Percentiles rank a stretch among this genome's conserved stretches.
These are phyloP conservation scores for Antedon mediterranea DNA, from an alignment of 53 echinoderm and acorn worm species.

Conservation along the genomic window DNA sequence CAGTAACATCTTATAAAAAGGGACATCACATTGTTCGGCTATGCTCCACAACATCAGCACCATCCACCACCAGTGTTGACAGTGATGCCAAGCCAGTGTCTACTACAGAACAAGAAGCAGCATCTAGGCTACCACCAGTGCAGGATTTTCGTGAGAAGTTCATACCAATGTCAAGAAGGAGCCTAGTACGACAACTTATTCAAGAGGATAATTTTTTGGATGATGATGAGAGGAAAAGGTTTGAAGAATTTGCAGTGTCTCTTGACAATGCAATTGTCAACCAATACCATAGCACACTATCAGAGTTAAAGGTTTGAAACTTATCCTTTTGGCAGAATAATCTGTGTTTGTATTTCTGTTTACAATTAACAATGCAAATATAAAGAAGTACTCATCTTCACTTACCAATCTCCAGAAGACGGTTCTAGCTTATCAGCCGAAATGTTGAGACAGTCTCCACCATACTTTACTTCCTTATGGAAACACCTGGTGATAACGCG, in stretches of 20 bases:
- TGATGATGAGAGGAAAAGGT: constrained; percentile 36
- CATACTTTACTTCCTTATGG: no score
- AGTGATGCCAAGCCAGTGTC: not conserved
- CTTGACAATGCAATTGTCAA: constrained; percentile 72
- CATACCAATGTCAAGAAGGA: constrained; percentile 85
- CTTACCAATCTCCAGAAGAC: no score
- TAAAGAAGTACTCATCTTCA: no score
- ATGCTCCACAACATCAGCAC: not conserved
- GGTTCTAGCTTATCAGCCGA: no score
- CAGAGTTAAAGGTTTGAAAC: constrained; percentile 78
- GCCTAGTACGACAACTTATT: constrained; percentile 66
- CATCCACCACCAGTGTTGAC: not conserved
- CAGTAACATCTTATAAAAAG: not conserved
- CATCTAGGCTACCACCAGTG: not conserved
- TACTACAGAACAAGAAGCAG: not conserved
- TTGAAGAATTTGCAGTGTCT: constrained; percentile 83
- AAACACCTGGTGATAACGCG: no score
- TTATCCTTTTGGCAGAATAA: not conserved
- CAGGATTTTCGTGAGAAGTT: constrained; percentile 37
- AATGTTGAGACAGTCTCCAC: no score
- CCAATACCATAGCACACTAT: constrained; percentile 70
- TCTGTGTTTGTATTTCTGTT: no score
- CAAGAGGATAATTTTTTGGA: constrained; percentile 68
- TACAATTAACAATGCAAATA: no score
- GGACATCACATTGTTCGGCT: not conserved